phyloP scores from a whole-genome alignment of 2,113 vertebrate genomes.

The Taurulus bubalis region DNA sequence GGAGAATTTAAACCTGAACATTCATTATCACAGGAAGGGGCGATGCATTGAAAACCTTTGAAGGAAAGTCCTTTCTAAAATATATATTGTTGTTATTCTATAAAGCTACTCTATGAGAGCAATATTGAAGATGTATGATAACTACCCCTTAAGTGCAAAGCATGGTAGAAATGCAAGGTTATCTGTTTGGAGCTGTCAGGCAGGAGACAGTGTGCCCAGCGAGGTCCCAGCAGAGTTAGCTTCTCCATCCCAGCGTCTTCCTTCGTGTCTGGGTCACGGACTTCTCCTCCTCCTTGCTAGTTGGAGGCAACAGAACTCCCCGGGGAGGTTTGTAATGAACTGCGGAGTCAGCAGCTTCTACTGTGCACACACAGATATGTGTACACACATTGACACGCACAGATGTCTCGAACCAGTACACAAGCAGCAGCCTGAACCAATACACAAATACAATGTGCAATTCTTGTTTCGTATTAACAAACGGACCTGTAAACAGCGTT shows the following conservation, averaged over 20 bases:
- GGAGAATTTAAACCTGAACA: background rate
- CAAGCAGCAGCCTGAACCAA: background rate
- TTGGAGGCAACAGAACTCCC: conserved; percentile 40
- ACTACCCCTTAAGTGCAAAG: background rate
- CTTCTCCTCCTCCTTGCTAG: conserved; percentile 26
- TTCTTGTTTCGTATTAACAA: background rate
- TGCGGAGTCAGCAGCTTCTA: conserved; percentile 45
- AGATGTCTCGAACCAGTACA: background rate
- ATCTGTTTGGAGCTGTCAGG: conserved; percentile 40
- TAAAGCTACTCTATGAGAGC: background rate
- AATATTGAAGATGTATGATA: background rate
- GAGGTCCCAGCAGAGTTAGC: conserved; percentile 25
- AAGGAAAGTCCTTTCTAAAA: background rate
- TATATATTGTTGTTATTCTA: background rate
- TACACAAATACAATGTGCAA: background rate
- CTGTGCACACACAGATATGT: background rate
- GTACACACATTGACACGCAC: background rate
- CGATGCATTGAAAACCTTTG: background rate
- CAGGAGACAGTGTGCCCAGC: conserved; percentile 10
- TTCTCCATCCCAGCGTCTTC: conserved; percentile 29
- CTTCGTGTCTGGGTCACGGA: conserved; percentile 53
- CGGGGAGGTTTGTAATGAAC: conserved; percentile 56
- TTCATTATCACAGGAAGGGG: background rate
- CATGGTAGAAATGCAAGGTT: conserved; percentile 21
- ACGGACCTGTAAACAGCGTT: conserved; percentile 6